Conservation (phyloP, 2,797 vertebrate species). For the Chaetophractus vellerosus region DNA sequence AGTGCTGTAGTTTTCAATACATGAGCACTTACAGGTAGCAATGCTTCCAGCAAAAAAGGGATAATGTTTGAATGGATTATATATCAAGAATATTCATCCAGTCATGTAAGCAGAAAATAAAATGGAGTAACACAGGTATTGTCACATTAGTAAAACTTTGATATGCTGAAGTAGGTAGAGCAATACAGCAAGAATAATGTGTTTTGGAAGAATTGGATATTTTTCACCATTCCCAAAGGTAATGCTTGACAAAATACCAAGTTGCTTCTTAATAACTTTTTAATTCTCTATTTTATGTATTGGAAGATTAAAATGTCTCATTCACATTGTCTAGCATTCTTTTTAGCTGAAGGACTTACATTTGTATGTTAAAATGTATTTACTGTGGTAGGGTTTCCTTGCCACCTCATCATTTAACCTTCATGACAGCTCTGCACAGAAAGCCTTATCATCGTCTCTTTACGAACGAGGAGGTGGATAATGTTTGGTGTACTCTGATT, state of each 20-base stretch:
- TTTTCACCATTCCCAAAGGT: background rate
- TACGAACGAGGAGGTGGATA: background rate
- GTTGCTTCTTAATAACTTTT: background rate
- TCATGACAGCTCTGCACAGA: background rate
- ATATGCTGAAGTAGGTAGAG: background rate
- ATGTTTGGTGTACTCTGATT: background rate
- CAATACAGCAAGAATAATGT: background rate
- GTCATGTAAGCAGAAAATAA: slow-evolving; percentile 59
- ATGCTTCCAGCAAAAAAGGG: slow-evolving; percentile 23
- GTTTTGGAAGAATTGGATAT: background rate
- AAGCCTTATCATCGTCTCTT: background rate
- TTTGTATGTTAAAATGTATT: background rate
- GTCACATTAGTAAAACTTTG: background rate
- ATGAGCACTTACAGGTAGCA: slow-evolving; percentile 46
- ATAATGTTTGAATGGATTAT: slow-evolving; percentile 49
- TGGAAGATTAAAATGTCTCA: background rate
- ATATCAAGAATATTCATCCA: slow-evolving; percentile 21
- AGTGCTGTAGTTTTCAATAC: background rate
- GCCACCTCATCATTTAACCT: background rate
- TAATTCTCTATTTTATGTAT: background rate
- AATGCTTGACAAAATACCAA: background rate
- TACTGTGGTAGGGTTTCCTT: background rate
- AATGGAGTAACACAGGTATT: background rate
- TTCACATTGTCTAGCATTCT: background rate
- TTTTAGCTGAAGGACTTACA: background rate